These are phyloP conservation scores for Actenoides lindsayi DNA, from an alignment of 2,113 vertebrate species.

Conservation along the genomic window DNA sequence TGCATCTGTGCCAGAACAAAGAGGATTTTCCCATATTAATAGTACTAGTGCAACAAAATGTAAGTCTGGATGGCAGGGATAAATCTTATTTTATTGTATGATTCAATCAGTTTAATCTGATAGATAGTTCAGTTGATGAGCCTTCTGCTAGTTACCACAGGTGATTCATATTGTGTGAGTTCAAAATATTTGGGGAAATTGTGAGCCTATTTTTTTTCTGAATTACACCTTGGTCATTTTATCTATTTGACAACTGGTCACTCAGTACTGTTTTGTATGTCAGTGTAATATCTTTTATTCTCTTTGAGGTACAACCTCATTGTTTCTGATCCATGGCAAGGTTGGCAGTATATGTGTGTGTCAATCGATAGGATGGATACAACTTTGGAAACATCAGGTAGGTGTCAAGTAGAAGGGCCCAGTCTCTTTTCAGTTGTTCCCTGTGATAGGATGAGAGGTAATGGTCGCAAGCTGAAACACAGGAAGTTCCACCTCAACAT, in stretches of 20 bases:
- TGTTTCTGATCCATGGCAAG: not conserved
- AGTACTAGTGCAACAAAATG: not conserved
- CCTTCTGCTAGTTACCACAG: not conserved
- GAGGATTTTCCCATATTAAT: not conserved
- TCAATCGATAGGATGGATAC: not conserved
- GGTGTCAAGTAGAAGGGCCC: no score
- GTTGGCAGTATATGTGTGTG: not conserved
- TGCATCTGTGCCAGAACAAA: not conserved
- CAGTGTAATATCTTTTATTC: not conserved
- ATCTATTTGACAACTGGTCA: not conserved
- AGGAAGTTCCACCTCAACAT: no score
- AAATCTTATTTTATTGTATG: not conserved
- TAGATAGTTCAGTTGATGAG: not conserved
- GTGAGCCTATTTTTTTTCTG: not conserved
- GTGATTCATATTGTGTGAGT: not conserved
- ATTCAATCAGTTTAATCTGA: not conserved
- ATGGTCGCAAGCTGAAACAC: no score
- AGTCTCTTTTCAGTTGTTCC: no score
- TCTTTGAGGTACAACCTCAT: not conserved
- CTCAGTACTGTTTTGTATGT: accelerated
- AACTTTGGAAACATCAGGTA: not conserved
- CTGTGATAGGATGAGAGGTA: no score
- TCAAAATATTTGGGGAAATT: not conserved
- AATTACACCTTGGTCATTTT: not conserved
- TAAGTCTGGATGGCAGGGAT: not conserved